phyloP scores from a whole-genome alignment of 2,797 vertebrate genomes.

The Myoxocephalus aenaeus region DNA sequence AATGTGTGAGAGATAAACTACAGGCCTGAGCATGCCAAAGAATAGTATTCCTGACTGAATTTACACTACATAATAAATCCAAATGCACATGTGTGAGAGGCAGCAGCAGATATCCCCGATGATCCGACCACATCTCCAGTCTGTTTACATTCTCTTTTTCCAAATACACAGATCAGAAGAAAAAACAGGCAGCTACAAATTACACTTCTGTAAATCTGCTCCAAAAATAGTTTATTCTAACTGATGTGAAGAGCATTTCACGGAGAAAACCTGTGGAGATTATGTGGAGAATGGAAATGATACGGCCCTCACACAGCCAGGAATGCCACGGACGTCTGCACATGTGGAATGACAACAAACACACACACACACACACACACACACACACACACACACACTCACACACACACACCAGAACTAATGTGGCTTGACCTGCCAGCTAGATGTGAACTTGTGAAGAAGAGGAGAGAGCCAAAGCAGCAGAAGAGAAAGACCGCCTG shows the following conservation, averaged over 20 bases:
- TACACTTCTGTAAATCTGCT: not conserved
- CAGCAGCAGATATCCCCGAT: not conserved
- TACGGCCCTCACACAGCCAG: conserved; percentile 7
- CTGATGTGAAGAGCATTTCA: not conserved
- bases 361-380: not conserved
- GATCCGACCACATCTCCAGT: not conserved
- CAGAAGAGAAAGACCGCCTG: not conserved
- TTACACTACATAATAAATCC: not conserved
- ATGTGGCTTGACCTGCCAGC: conserved; percentile 43
- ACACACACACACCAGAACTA: conserved; percentile 48
- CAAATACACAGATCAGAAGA: not conserved
- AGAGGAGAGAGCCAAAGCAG: conserved; percentile 19
- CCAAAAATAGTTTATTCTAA: conserved; percentile 21
- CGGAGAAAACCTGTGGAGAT: conserved; percentile 7
- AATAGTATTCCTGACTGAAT: not conserved
- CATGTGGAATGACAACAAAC: conserved; percentile 55
- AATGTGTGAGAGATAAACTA: not conserved
- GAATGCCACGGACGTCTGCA: conserved; percentile 41
- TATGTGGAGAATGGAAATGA: conserved; percentile 10
- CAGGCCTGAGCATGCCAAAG: not conserved
- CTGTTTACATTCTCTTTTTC: conserved; percentile 1
- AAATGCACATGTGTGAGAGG: not conserved
- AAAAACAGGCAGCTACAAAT: not conserved
- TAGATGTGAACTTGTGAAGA: conserved; percentile 26
- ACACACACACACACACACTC: conserved; percentile 3